Base-by-base conservation (phyloP, 1,140 invertebrate species). In the Parapsyche elsis region DNA sequence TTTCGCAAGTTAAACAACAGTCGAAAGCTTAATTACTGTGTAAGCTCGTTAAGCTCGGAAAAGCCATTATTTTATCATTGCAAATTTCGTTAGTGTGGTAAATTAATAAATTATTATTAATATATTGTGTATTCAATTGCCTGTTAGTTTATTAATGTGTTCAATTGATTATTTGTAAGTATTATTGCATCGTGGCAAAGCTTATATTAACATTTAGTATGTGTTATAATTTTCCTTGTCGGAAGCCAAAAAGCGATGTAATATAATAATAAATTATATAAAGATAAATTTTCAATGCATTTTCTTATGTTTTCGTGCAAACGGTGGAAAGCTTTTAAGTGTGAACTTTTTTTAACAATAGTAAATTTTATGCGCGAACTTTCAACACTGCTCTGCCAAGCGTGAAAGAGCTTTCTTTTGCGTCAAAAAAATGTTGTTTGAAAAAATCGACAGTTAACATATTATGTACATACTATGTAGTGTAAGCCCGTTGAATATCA, bases 201-300 rank as follows among this genome's bases (percentile, higher is more conserved):
- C 30, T 38, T 38, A 38, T 53, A 53, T 53, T 53, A 16, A 16
- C 1, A 16, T 46, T 46, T 46, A 46, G 45, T 46, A 46, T 7
- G 7, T 38, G 30, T 38, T 38, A 38, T 7, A n/a, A 4, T 53
- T 5, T 53, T 53, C 16, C 12, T 53, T 5, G 12, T 5, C 1
- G 12, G 49, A 53, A 53, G 16, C 12, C 2, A 53, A 14, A 53
- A 53, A 53, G 49, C 49, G 10, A 53, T 12, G 12, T 53, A 14
- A 53, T 14, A 53, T 46, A 46, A 7, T 46, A 7, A 46, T 12
- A 46, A 46, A 7, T 46, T 46, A 46, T 46, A 7, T 53, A 14
- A 53, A 53, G 16, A 53, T 53, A 53, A 53, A 53, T 16, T 14
- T 53, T 53, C 49, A 53, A 53, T 53, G 49, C 49, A 53, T 53